Conservation (phyloP, 1,140 invertebrate genomes). For the Anagrus nilaparvatae region DNA sequence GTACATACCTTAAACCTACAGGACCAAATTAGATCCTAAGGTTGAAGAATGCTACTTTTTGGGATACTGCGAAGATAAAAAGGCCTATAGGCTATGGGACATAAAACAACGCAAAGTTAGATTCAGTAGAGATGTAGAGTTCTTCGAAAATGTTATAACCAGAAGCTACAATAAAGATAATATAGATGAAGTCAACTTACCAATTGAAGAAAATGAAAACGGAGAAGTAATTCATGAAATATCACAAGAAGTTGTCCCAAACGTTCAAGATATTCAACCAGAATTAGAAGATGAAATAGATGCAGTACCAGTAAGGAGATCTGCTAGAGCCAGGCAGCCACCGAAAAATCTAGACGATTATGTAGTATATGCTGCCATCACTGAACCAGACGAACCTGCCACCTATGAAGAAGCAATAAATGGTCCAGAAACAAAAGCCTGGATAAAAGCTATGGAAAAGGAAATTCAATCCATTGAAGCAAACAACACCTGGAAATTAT, state of each 20-base stretch:
- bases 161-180: too few species aligned
- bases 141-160: too few species aligned
- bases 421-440: neutral
- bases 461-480: neutral
- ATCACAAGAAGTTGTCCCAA: too few species aligned
- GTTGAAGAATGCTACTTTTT: neutral
- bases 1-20: neutral
- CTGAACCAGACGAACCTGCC: neutral
- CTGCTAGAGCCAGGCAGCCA: neutral
- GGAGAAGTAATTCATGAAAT: too few species aligned
- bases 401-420: neutral
- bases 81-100: neutral
- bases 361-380: neutral
- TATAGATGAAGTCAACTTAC: too few species aligned
- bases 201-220: too few species aligned
- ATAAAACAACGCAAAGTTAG: too few species aligned
- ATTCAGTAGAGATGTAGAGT: too few species aligned
- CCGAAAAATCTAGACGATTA: neutral
- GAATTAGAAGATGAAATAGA: neutral
- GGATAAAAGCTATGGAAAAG: constrained; percentile 1
- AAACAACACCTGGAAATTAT: neutral
- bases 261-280: too few species aligned
- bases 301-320: neutral
- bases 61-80: neutral
- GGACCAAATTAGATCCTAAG: neutral